phyloP scores from a whole-genome alignment of 2,113 vertebrate genomes.

The Lota lota region DNA sequence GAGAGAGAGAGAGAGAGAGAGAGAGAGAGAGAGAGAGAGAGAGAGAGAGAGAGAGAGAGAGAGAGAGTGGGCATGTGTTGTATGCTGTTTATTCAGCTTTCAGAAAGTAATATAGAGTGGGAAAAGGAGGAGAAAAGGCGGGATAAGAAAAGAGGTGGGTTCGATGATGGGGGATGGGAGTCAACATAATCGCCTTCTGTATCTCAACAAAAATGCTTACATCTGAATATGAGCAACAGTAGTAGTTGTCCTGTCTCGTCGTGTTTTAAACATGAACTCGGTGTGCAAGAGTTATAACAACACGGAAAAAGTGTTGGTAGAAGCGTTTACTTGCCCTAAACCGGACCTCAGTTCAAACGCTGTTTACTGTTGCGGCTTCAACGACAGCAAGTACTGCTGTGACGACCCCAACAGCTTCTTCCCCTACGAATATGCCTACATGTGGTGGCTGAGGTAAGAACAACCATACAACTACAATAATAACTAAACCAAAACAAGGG shows the following conservation, averaged over 20 bases:
- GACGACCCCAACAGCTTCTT: slow-evolving; percentile 90
- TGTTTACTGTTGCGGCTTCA: slow-evolving; percentile 86
- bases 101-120: slow-evolving; percentile 7
- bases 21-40: too few species aligned
- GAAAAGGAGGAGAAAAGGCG: not conserved
- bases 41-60: too few species aligned
- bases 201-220: too few species aligned
- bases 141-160: not conserved
- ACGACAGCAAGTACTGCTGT: slow-evolving; percentile 87
- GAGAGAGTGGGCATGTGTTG: too few species aligned
- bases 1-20: too few species aligned
- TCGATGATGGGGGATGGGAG: not conserved
- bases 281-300: slow-evolving; percentile 82
- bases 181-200: too few species aligned
- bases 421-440: slow-evolving; percentile 87
- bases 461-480: not conserved
- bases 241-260: not conserved
- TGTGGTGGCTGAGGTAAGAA: slow-evolving; percentile 89
- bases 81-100: too few species aligned
- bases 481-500: too few species aligned
- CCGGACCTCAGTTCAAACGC: slow-evolving; percentile 69
- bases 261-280: slow-evolving; percentile 72
- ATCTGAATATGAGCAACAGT: too few species aligned
- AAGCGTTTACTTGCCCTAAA: slow-evolving; percentile 81
- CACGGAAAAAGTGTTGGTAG: slow-evolving; percentile 75